phyloP scores from a whole-genome alignment of 2,888 invertebrate genomes.

The Drosophila austrosaltans region DNA sequence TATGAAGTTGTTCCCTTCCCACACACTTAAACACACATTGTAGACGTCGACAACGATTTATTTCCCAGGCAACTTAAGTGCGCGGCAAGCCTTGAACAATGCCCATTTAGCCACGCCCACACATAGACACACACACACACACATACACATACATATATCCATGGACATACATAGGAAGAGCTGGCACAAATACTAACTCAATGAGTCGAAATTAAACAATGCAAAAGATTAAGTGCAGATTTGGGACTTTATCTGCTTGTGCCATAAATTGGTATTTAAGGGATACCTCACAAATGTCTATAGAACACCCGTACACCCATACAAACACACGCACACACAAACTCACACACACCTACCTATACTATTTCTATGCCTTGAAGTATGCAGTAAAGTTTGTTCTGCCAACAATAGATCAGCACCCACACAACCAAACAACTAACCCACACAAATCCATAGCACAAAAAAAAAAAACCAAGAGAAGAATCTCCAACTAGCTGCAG shows the following conservation, averaged over 20 bases:
- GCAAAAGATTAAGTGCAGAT: constrained; percentile 83
- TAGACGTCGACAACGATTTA: constrained; percentile 72
- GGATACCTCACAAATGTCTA: constrained; percentile 80
- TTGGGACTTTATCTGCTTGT: constrained; percentile 83
- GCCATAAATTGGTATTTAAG: constrained; percentile 83
- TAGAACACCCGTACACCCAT: constrained; percentile 46
- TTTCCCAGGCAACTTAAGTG: constrained; percentile 73
- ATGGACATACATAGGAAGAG: not conserved
- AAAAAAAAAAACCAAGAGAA: constrained; percentile 13
- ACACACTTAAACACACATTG: constrained; percentile 22
- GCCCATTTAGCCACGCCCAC: constrained; percentile 36
- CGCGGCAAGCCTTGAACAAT: constrained; percentile 63
- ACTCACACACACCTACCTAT: constrained; percentile 21
- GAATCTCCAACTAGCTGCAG: constrained; percentile 45
- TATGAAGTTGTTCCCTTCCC: not conserved
- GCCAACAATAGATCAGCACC: constrained; percentile 73
- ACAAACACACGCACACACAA: constrained; percentile 9
- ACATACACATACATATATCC: constrained; percentile 3
- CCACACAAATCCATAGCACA: constrained; percentile 19
- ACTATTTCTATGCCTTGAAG: constrained; percentile 55
- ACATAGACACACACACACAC: constrained; percentile 25
- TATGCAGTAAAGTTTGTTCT: constrained; percentile 65
- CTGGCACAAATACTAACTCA: constrained; percentile 64
- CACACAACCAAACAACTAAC: constrained; percentile 28
- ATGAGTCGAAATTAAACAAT: constrained; percentile 83